A percentile compares a stretch with the other conserved stretches of the same genome.
Conservation (phyloP, 2,797 vertebrate genomes). For the Muraenolepis orangiensis region DNA sequence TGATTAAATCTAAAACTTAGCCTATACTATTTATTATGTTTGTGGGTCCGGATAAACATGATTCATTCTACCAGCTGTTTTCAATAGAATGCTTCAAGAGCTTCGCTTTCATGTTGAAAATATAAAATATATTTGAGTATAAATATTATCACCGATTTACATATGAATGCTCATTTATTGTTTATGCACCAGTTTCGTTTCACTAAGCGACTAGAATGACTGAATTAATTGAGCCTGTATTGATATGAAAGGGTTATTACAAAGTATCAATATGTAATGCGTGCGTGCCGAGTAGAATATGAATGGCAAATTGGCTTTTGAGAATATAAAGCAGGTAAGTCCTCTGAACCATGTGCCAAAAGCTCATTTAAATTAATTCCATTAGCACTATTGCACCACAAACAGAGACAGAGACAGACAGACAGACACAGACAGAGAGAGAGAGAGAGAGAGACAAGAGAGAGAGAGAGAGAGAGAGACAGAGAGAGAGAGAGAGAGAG, state of each 20-base stretch:
- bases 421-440: constrained; percentile 26
- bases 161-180: constrained; percentile 52
- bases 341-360: constrained; percentile 60
- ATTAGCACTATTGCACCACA: constrained; percentile 48
- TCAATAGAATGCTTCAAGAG: constrained; percentile 21
- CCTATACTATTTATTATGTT: not conserved
- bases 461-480: constrained; percentile 13
- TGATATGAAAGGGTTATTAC: constrained; percentile 48
- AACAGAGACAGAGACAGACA: constrained; percentile 37
- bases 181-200: constrained; percentile 50
- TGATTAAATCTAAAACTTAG: not conserved
- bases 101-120: constrained; percentile 30
- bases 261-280: constrained; percentile 62
- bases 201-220: constrained; percentile 42
- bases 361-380: constrained; percentile 70
- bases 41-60: not conserved
- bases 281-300: constrained; percentile 59
- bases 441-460: constrained; percentile 7
- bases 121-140: constrained; percentile 25
- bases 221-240: constrained; percentile 34
- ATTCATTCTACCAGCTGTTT: not conserved
- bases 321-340: constrained; percentile 57
- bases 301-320: constrained; percentile 69
- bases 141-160: constrained; percentile 8
- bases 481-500: not conserved